A percentile compares a stretch with the other conserved stretches of the same genome.
phyloP scores from a whole-genome alignment of 92 coral and sea anemone species.

The Micromussa lordhowensis region DNA sequence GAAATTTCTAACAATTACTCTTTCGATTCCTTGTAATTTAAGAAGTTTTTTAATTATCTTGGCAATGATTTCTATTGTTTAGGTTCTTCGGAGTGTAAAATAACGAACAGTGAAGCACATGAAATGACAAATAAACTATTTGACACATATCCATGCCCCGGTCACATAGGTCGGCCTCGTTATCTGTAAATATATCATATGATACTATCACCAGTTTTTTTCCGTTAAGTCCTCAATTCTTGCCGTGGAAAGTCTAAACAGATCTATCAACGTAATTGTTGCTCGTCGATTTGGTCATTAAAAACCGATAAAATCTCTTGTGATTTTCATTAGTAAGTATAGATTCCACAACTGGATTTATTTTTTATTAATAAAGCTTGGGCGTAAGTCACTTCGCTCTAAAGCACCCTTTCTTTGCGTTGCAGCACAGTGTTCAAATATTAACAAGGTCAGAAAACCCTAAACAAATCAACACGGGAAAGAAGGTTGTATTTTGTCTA shows the following conservation, averaged over 20 bases:
- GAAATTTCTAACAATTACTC: not conserved
- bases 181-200: not conserved
- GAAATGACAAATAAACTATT: not conserved
- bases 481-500: conserved; percentile 1
- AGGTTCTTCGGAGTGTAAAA: not conserved
- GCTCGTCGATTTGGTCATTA: not conserved
- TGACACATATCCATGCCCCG: conserved; percentile 5
- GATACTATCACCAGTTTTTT: not conserved
- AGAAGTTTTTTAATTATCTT: not conserved
- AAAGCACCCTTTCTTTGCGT: not conserved
- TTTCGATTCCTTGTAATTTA: not conserved
- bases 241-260: too few species aligned
- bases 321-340: not conserved
- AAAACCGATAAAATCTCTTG: not conserved
- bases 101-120: not conserved
- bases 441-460: conserved; percentile 7
- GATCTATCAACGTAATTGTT: not conserved
- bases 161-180: conserved; percentile 34
- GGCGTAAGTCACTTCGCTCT: not conserved
- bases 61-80: not conserved
- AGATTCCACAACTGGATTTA: not conserved
- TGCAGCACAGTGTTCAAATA: not conserved
- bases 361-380: not conserved
- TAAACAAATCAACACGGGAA: too few species aligned
- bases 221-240: not conserved